Base-by-base conservation (phyloP, 37 sponge, comb jelly and placozoan species). In the Haliclona indistincta region DNA sequence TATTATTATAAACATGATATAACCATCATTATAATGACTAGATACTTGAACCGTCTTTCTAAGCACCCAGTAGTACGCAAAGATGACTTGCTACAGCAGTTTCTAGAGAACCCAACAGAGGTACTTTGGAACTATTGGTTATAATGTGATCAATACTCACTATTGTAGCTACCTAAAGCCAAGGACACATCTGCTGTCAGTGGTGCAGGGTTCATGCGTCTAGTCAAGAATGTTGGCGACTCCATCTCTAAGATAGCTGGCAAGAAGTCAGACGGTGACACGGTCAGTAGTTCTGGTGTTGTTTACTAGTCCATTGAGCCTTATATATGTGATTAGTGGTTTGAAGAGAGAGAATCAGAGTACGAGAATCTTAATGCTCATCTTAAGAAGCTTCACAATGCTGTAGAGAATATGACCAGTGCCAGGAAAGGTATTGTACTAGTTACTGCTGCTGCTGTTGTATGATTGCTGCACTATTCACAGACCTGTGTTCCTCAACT, bases 161-260 rank as follows among this genome's bases (percentile, higher is more conserved):
- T 53, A 17, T 60, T 39, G 10, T 56, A 95, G 91, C 76, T 96
- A 25, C 97, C 97, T 4, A 89, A 96, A 62, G 86, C 93, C 42
- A 90, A 79, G 20, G 94, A 91, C 34, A 96, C 91, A 63, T 66
- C 88, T 25, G 91, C 91, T 37, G 44, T 96, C 64, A 96, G 97
- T 78, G 94, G 88, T 65, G 97, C 93, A 53, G 97, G 97, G 19
- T 74, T 96, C 55, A 96, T 90, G 97, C 45, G 97, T 32, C 79
- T 93, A 19, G 80, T 93, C 56, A 93, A 89, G 74, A 90, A 81
- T 72, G 91, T 96, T 15, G 94, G 97, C 7, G 85, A 86, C 20
- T 84, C 87, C 22, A 45, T 96, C 41, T 74, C 84, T 42, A 88
- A 94, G 73, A 92, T 93, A 11, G 73, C 88, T 22, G 64, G 83